Percentiles rank a stretch among this genome's conserved stretches.
Evolutionary conservation across 2,888 invertebrate genomes (phyloP).

Genomic region (Hedychridium roseum): DNA sequence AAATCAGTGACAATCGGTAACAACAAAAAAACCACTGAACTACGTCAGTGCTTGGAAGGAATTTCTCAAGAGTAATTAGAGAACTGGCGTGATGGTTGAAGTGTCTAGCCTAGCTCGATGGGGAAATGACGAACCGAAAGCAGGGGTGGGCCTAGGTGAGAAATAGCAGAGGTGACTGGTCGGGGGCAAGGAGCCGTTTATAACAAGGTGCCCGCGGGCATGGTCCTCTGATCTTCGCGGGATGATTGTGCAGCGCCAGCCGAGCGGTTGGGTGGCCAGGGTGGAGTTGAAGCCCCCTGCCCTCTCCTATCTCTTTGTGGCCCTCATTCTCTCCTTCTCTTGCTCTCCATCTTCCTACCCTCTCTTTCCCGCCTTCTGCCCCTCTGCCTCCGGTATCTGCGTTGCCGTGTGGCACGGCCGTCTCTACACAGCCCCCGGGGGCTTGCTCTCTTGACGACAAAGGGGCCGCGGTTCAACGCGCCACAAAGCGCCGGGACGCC

Average conservation of each 20-base stretch:
- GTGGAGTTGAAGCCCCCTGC: conserved; percentile 29
- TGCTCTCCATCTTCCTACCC: neutral
- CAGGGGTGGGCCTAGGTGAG: too few species aligned
- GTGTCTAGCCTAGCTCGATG: too few species aligned
- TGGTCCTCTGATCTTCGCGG: conserved; percentile 53
- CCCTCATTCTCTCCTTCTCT: too few species aligned
- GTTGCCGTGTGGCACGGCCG: conserved; percentile 41
- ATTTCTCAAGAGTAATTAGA: too few species aligned
- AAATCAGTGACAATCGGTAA: too few species aligned
- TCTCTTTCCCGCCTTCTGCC: neutral
- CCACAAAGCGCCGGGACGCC: conserved; percentile 61
- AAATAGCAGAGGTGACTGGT: too few species aligned
- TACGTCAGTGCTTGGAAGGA: too few species aligned
- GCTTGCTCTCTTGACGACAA: conserved; percentile 49
- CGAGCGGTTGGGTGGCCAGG: conserved; percentile 31
- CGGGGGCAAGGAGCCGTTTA: conserved; percentile 48
- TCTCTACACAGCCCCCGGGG: conserved; percentile 44
- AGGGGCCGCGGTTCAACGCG: conserved; percentile 62
- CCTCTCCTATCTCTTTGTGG: too few species aligned
- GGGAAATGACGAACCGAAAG: too few species aligned
- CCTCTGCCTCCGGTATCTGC: conserved; percentile 18
- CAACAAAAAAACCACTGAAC: too few species aligned
- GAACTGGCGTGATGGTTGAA: too few species aligned
- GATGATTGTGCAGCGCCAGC: conserved; percentile 55
- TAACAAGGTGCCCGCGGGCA: conserved; percentile 57